Conservation (phyloP, 2,797 vertebrate genomes). For the Notamacropus eugenii region DNA sequence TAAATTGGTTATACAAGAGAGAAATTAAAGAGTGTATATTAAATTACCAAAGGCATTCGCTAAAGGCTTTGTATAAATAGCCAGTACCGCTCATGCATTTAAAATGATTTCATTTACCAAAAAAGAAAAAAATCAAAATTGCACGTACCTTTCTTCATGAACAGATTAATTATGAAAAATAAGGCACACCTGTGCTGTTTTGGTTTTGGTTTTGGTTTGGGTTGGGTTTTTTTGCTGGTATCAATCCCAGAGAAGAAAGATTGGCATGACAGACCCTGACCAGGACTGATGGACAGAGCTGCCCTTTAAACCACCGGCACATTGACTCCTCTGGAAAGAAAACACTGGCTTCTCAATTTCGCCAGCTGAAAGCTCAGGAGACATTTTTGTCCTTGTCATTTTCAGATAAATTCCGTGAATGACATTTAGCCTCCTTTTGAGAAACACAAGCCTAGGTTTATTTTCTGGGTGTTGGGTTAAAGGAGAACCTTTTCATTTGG, state of each 20-base stretch:
- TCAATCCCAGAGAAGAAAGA: not conserved
- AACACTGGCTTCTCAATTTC: conserved; percentile 24
- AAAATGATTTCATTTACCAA: not conserved
- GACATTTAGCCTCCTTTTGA: not conserved
- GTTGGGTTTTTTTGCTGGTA: not conserved
- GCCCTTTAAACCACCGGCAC: not conserved
- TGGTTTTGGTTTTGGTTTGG: not conserved
- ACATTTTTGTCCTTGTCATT: conserved; percentile 1
- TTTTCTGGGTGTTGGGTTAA: not conserved
- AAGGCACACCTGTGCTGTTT: not conserved
- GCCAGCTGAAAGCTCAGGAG: not conserved
- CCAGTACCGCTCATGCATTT: not conserved
- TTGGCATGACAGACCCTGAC: not conserved
- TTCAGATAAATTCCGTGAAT: not conserved
- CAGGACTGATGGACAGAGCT: not conserved
- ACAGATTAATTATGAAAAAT: not conserved
- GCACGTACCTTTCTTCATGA: not conserved
- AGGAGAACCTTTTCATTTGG: conserved; percentile 25
- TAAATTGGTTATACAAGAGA: not conserved
- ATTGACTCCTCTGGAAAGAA: conserved; percentile 37
- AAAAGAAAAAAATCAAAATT: not conserved
- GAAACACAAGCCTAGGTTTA: not conserved
- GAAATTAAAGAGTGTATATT: accelerated
- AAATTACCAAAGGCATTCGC: not conserved
- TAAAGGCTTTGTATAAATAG: conserved; percentile 3